Percentiles rank a stretch among this genome's conserved stretches.
Evolutionary conservation across 1,140 invertebrate genomes (phyloP).

Genomic region (Caenorhabditis brenneri): DNA sequence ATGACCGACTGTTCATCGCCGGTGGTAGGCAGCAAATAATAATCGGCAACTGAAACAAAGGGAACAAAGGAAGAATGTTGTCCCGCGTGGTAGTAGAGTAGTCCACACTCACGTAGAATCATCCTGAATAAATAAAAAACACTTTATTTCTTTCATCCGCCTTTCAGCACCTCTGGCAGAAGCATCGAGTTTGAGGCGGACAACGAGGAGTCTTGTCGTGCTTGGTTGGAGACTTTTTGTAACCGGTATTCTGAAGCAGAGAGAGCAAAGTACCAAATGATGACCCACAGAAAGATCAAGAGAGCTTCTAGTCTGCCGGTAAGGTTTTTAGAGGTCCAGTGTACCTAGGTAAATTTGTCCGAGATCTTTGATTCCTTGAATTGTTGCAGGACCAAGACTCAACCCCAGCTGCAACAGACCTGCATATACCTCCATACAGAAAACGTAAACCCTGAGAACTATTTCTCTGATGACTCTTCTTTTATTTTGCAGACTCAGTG

Average conservation of each 20-base stretch:
- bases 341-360: neutral
- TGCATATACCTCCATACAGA: conserved; percentile 11
- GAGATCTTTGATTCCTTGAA: no score
- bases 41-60: neutral
- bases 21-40: neutral
- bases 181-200: conserved; percentile 65
- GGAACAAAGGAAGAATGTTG: neutral
- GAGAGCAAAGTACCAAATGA: conserved; percentile 27
- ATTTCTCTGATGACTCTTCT: neutral
- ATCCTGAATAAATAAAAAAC: neutral
- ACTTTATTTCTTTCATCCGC: neutral
- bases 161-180: conserved; percentile 61
- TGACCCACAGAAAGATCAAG: neutral
- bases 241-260: conserved; percentile 49
- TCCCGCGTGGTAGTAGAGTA: conserved; percentile 13
- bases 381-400: conserved; percentile 21
- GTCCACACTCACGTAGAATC: conserved; percentile 8
- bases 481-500: conserved; percentile 7
- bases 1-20: neutral
- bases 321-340: no score
- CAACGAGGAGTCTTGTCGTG: conserved; percentile 60
- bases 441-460: conserved; percentile 39
- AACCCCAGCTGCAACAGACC: conserved; percentile 5
- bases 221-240: conserved; percentile 63
- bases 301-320: neutral